Evolutionary conservation across 2,888 invertebrate species (phyloP), one percentile per base, ranked within the genome.

Genomic region (Amiota mariae): DNA sequence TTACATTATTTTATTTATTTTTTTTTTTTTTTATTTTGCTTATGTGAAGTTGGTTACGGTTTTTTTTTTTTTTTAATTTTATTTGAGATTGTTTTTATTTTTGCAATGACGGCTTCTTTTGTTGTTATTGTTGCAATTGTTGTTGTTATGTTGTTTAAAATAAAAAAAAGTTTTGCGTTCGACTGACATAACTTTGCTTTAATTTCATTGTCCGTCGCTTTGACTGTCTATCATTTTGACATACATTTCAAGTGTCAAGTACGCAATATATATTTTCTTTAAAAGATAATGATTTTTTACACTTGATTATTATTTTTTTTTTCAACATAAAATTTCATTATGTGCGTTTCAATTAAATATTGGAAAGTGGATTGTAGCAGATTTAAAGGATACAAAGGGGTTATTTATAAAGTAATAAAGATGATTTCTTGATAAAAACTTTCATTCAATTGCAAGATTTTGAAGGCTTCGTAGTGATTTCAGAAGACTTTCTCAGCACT

Each of bases 191-290:
- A 63, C 36, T 66, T 82, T 82, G 77, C 82, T 81, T 72, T 82
- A 81, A 79, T 72, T 71, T 36, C 36, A 36, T 4, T 36, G 36
- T 36, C 36, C 36, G 8, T 36, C 8, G 6, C 4, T 36, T 6
- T 6, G 36, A 6, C 36, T 36, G 36, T 36, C 36, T 36, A 76
- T 79, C 73, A 80, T 79, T 80, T 81, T 78, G 77, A 80, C 84
- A 83, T 76, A 78, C 78, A 36, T 83, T 83, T 18, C 11, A 75
- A 77, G 76, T 77, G 79, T 75, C 78, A 82, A 77, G 79, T 80
- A 77, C 78, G 84, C 79, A 83, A 85, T 82, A 82, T 36, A n/a
- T n/a, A n/a, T 36, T 36, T 36, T 6, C 6, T 82, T 67, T 70
- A 24, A 24, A 24, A 24, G 24, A 24, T 78, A 80, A 77, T 82